phyloP scores from a whole-genome alignment of 2,888 invertebrate species.

The Eurytoma californica region DNA sequence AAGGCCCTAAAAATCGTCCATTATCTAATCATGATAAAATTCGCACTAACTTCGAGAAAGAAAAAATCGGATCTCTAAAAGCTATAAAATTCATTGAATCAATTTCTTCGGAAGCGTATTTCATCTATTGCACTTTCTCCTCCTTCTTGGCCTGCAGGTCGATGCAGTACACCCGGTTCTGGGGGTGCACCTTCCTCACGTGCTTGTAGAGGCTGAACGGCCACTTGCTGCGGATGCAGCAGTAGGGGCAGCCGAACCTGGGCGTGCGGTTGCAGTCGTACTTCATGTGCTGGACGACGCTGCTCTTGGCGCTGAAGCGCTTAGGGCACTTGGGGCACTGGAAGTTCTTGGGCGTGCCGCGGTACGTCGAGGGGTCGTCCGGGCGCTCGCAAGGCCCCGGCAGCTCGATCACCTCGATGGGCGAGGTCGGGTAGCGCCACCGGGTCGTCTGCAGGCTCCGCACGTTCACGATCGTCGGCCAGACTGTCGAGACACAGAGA shows the following conservation, averaged over 20 bases:
- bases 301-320: constrained; percentile 41
- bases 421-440: background rate
- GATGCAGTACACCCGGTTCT: constrained; percentile 32
- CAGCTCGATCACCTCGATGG: constrained; percentile 32
- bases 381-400: constrained; percentile 22
- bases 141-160: constrained; percentile 14
- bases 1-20: too few species aligned
- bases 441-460: background rate
- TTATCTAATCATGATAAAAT: too few species aligned
- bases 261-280: constrained; percentile 73
- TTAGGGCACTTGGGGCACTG: constrained; percentile 53
- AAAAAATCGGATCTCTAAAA: too few species aligned
- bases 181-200: constrained; percentile 39
- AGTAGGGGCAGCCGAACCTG: constrained; percentile 68
- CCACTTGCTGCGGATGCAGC: constrained; percentile 55
- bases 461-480: background rate
- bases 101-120: too few species aligned
- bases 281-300: constrained; percentile 65
- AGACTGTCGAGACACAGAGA: constrained; percentile 11
- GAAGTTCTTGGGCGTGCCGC: constrained; percentile 41
- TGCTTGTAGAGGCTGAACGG: constrained; percentile 53
- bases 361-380: constrained; percentile 31
- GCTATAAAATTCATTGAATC: too few species aligned
- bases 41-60: too few species aligned
- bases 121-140: background rate